Base-by-base conservation (phyloP, 1,140 invertebrate genomes). In the Bactericera cockerelli region DNA sequence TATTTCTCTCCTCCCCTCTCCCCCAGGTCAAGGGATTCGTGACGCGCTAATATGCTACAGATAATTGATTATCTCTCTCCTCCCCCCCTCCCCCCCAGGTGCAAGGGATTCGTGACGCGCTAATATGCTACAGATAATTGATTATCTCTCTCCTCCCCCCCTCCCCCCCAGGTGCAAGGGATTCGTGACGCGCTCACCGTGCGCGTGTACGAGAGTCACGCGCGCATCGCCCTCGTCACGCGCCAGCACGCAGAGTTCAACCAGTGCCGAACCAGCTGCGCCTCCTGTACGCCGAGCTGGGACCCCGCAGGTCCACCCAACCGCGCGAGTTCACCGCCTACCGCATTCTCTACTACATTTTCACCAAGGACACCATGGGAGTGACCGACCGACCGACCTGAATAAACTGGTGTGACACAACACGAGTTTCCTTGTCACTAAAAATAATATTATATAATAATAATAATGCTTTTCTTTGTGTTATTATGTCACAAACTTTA, bases 221-320 rank as follows among this genome's bases (percentile, higher is more conserved):
- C 93, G 10, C 77, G 93, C 59, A 93, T 98, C 69, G 94, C 94
- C 56, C 77, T 98, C 69, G 94, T 98, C 71, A 95, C 93, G 73
- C 89, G 90, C 42, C 95, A 99, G 70, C 92, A 96, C 71, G 93
- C 95, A 71, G 95, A 98, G 71, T 98, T 98, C 69, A 98, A 98
- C 77, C 95, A 98, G 70, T 98, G 95, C 72, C 95, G 75, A 95
- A 93, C 36, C 95, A 98, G 74, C 74, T 99, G 25, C 89, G 90
- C 77, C 86, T 91, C 76, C 76, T 99, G 10, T 98, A 95, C 71
- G 70, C 78, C 59, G 85, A 89, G 68, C 70, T 84, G 25, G 76
- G 80, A 66, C 56, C 58, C 13, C 64, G 2, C 42, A 54, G 19
- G 49, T 58, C 25, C 56, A 59, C n/a, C n/a, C 28, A 86, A 92